These are phyloP conservation scores for Simalia tracyae DNA, from an alignment of 2,797 vertebrate species.

Conservation along the genomic window DNA sequence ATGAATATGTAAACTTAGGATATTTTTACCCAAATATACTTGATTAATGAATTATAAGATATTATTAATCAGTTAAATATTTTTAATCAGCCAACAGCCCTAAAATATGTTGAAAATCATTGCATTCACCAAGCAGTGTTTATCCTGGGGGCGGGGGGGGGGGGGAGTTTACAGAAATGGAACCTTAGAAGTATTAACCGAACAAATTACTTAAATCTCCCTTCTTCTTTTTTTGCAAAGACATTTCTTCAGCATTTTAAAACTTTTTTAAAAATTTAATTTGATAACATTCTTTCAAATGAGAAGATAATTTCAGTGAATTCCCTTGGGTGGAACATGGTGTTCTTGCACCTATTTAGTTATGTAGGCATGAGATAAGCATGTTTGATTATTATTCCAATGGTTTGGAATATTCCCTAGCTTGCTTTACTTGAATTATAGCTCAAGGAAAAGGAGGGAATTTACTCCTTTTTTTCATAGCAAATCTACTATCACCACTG, in stretches of 20 bases:
- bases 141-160: not conserved
- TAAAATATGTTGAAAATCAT: not conserved
- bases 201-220: not conserved
- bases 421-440: not conserved
- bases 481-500: not conserved
- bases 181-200: not conserved
- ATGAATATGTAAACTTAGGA: not conserved
- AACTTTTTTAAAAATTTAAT: not conserved
- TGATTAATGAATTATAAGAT: not conserved
- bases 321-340: not conserved
- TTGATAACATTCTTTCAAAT: not conserved
- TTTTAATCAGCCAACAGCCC: not conserved
- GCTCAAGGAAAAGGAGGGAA: not conserved
- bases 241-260: not conserved
- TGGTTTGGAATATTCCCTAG: not conserved
- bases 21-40: not conserved
- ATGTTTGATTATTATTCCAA: not conserved
- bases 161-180: not conserved
- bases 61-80: constrained; percentile 21
- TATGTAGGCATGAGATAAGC: not conserved
- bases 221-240: not conserved
- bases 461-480: not conserved
- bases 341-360: not conserved
- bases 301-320: not conserved
- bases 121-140: not conserved